A percentile compares a stretch with the other conserved stretches of the same genome.
phyloP scores from a whole-genome alignment of 2,113 vertebrate genomes.

The Rattus rattus region DNA sequence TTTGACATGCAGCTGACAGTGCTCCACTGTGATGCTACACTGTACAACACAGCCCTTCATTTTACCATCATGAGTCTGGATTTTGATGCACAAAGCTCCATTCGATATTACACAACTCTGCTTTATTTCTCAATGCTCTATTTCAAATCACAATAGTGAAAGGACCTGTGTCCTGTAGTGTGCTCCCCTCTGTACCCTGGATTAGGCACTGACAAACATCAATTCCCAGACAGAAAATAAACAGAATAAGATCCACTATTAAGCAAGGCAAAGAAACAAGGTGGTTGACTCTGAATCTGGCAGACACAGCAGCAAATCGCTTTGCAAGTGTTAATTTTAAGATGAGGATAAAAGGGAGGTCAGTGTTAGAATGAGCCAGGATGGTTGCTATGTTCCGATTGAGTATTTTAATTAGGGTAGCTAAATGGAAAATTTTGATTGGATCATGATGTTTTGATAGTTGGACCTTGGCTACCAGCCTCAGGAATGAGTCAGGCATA shows the following conservation, averaged over 20 bases:
- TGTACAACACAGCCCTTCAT: background rate
- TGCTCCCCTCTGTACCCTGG: too few species aligned
- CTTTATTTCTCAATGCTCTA: background rate
- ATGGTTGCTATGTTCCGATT: background rate
- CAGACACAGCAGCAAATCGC: background rate
- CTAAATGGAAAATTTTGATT: background rate
- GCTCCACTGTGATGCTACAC: background rate
- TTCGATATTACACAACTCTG: background rate
- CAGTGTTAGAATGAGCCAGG: background rate
- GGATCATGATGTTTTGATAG: background rate
- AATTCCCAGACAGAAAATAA: too few species aligned
- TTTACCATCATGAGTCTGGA: background rate
- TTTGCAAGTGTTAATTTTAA: background rate
- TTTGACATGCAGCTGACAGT: background rate
- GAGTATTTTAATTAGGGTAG: background rate
- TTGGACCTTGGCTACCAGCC: background rate
- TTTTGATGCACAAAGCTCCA: background rate
- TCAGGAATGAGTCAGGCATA: background rate
- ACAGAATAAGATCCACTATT: too few species aligned
- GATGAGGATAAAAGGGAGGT: too few species aligned
- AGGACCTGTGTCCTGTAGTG: too few species aligned
- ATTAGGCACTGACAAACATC: too few species aligned
- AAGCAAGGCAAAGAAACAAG: background rate
- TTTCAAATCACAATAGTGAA: background rate
- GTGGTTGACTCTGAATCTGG: background rate